These are phyloP conservation scores for Grammomys dolichurus DNA, from an alignment of 2,113 vertebrate species.

Conservation along the genomic window DNA sequence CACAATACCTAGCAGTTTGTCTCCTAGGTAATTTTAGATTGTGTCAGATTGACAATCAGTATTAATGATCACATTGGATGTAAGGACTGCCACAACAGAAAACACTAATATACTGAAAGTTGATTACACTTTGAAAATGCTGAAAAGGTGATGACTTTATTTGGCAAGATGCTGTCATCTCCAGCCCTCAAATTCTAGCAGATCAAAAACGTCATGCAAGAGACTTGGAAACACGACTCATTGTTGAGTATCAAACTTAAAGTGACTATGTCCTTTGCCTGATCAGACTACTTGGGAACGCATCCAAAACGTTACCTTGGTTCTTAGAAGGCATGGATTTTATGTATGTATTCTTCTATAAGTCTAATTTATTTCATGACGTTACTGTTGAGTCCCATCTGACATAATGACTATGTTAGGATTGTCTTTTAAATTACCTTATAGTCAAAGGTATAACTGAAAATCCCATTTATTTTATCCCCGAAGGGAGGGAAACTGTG, in stretches of 20 bases:
- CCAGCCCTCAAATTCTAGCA: neutral
- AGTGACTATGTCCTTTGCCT: neutral
- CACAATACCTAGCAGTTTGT: neutral
- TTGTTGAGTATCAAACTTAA: neutral
- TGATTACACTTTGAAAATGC: neutral
- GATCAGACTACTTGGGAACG: neutral
- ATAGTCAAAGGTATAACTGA: neutral
- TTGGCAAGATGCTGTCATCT: neutral
- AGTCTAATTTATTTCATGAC: neutral
- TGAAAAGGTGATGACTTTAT: neutral
- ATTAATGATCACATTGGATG: neutral
- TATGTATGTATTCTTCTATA: neutral
- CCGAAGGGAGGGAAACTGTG: neutral
- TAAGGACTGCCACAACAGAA: neutral
- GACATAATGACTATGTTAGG: neutral
- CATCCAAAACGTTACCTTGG: neutral
- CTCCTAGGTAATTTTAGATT: neutral
- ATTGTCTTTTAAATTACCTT: neutral
- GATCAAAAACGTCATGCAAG: neutral
- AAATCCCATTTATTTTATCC: neutral
- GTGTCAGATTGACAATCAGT: neutral
- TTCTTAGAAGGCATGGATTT: neutral
- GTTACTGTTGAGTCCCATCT: neutral
- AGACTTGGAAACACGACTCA: neutral
- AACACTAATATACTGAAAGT: neutral